Percentiles rank a stretch among this genome's conserved stretches.
These are phyloP conservation scores for Agrotis ipsilon DNA, from an alignment of 2,888 invertebrate genomes.

Conservation along the genomic window DNA sequence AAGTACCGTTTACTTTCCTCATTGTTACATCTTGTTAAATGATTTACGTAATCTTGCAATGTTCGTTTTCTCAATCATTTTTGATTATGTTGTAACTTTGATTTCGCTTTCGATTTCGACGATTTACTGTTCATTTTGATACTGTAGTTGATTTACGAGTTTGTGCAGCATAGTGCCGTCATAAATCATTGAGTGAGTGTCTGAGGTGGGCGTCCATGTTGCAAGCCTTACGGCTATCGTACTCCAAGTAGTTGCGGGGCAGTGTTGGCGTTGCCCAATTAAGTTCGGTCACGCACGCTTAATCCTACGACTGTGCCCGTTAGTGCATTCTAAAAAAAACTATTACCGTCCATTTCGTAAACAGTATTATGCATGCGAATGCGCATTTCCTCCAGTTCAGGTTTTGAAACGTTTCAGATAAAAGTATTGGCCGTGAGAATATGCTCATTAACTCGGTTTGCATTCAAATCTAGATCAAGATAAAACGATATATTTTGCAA, in stretches of 20 bases:
- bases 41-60: constrained; percentile 60
- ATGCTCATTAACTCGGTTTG: constrained; percentile 49
- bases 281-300: constrained; percentile 64
- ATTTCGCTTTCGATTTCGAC: constrained; percentile 58
- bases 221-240: constrained; percentile 55
- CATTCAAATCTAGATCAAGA: constrained; percentile 44
- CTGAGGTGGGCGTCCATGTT: constrained; percentile 40
- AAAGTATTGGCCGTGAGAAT: constrained; percentile 53
- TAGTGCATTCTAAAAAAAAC: constrained; percentile 55
- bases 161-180: constrained; percentile 21
- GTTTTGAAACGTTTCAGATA: constrained; percentile 50
- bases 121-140: constrained; percentile 33
- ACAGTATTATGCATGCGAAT: constrained; percentile 51
- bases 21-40: constrained; percentile 62
- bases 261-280: constrained; percentile 54
- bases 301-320: constrained; percentile 55
- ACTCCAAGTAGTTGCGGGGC: constrained; percentile 21
- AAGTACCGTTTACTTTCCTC: constrained; percentile 62
- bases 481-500: constrained; percentile 30
- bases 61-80: constrained; percentile 46
- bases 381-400: constrained; percentile 40
- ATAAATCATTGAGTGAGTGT: constrained; percentile 44
- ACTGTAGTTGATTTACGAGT: constrained; percentile 25
- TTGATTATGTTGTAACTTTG: constrained; percentile 49
- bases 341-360: constrained; percentile 62